Percentiles rank a stretch among this genome's conserved stretches.
These are phyloP conservation scores for Dicranocentrus wangi DNA, from an alignment of 2,888 invertebrate genomes.

Conservation along the genomic window DNA sequence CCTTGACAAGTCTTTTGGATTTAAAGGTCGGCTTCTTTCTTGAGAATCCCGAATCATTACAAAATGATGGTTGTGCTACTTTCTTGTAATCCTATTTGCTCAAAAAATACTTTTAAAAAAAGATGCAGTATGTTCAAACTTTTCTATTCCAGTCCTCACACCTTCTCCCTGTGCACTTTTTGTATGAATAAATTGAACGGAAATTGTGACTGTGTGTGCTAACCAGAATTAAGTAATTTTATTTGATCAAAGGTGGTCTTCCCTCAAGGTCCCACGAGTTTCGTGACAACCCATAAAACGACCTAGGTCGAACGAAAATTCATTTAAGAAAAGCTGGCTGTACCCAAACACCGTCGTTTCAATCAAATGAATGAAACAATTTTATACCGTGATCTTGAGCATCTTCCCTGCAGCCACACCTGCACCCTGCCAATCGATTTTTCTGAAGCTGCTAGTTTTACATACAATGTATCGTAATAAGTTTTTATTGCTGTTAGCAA, in stretches of 20 bases:
- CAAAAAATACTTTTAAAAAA: conserved; percentile 6
- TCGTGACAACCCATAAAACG: conserved; percentile 50
- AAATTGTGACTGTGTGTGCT: conserved; percentile 18
- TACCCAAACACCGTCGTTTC: too few species aligned
- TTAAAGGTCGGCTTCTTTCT: conserved; percentile 39
- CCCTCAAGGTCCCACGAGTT: background rate
- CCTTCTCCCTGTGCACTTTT: background rate
- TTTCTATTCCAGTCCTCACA: background rate
- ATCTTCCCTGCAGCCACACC: too few species aligned
- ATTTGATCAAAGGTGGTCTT: conserved; percentile 30
- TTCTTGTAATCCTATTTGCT: conserved; percentile 47
- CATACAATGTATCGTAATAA: too few species aligned
- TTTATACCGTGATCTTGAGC: too few species aligned
- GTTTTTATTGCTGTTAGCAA: too few species aligned
- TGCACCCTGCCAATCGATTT: too few species aligned
- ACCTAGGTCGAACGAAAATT: too few species aligned
- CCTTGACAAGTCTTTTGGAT: too few species aligned
- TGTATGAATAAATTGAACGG: background rate
- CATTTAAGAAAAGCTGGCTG: too few species aligned
- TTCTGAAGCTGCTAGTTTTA: too few species aligned
- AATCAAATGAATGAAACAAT: too few species aligned
- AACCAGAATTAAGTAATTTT: conserved; percentile 5
- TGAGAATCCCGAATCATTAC: background rate
- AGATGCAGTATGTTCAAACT: background rate
- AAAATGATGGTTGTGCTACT: conserved; percentile 16